Conservation (phyloP, 2,113 vertebrate species). For the Carassius gibelio region DNA sequence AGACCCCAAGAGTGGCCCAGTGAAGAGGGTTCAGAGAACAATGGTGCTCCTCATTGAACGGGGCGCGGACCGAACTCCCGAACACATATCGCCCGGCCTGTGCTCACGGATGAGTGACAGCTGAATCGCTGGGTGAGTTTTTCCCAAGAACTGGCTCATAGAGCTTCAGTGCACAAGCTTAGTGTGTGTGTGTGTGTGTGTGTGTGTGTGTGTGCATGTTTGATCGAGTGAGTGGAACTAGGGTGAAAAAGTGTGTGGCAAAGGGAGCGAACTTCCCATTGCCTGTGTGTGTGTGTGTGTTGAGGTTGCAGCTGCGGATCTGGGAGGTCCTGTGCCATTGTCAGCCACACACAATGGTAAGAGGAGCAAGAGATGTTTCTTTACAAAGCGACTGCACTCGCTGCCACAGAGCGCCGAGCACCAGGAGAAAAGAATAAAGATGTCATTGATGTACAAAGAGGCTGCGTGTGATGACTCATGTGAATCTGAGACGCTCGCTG, state of each 20-base stretch:
- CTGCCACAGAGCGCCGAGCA: slow-evolving; percentile 68
- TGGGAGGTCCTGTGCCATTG: slow-evolving; percentile 88
- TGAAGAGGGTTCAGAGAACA: slow-evolving; percentile 82
- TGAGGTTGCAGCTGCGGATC: slow-evolving; percentile 84
- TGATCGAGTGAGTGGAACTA: neutral
- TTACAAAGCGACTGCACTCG: slow-evolving; percentile 74
- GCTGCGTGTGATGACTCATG: slow-evolving; percentile 72
- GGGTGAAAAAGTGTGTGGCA: slow-evolving; percentile 43
- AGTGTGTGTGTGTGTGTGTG: slow-evolving; percentile 1
- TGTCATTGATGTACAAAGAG: slow-evolving; percentile 76
- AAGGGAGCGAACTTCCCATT: neutral
- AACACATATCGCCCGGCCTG: slow-evolving; percentile 76
- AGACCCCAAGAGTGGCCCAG: slow-evolving; percentile 74
- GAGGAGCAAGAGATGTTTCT: slow-evolving; percentile 74
- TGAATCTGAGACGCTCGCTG: slow-evolving; percentile 47
- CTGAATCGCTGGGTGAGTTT: slow-evolving; percentile 84
- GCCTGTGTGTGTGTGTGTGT: slow-evolving; percentile 62
- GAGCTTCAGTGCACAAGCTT: slow-evolving; percentile 34
- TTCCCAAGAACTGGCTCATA: slow-evolving; percentile 79
- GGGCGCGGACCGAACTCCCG: slow-evolving; percentile 78
- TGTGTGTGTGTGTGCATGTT: slow-evolving; percentile 10
- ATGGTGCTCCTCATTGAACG: slow-evolving; percentile 81
- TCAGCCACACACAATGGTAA: slow-evolving; percentile 78
- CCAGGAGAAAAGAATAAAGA: slow-evolving; percentile 74
- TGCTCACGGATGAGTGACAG: slow-evolving; percentile 88